These are phyloP conservation scores for Sturnira hondurensis DNA, from an alignment of 2,113 vertebrate species.

Conservation along the genomic window DNA sequence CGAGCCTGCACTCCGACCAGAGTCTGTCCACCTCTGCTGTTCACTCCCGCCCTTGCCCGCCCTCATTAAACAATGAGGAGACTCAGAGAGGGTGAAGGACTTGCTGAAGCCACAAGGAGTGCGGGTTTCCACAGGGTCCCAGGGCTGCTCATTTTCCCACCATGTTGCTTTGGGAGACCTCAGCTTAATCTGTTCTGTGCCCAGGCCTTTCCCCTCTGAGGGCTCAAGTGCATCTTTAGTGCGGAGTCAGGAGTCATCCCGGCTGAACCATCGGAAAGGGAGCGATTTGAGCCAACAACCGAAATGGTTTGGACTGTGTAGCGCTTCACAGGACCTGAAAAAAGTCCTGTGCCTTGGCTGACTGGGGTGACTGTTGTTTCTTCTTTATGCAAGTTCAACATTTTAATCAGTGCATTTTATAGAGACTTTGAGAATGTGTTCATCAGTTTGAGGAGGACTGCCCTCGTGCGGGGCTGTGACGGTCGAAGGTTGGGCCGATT, in stretches of 20 bases:
- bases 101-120: neutral
- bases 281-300: neutral
- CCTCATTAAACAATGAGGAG: neutral
- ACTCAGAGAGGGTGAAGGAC: neutral
- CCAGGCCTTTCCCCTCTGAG: neutral
- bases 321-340: neutral
- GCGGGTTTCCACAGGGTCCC: neutral
- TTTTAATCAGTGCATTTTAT: neutral
- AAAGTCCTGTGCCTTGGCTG: neutral
- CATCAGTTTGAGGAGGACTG: neutral
- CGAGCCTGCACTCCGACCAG: neutral
- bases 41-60: neutral
- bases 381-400: neutral
- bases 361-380: neutral
- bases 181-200: neutral
- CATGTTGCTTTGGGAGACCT: neutral
- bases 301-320: neutral
- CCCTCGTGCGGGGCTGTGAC: neutral
- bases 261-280: neutral
- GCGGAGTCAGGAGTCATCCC: neutral
- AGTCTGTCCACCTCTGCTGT: neutral
- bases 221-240: neutral
- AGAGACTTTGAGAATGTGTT: neutral
- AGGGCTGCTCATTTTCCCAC: fast-evolving
- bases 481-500: neutral